Evolutionary conservation across 2,113 vertebrate species (phyloP), one percentile per base, ranked within the genome.

Genomic region (Sminthopsis crassicaudata): DNA sequence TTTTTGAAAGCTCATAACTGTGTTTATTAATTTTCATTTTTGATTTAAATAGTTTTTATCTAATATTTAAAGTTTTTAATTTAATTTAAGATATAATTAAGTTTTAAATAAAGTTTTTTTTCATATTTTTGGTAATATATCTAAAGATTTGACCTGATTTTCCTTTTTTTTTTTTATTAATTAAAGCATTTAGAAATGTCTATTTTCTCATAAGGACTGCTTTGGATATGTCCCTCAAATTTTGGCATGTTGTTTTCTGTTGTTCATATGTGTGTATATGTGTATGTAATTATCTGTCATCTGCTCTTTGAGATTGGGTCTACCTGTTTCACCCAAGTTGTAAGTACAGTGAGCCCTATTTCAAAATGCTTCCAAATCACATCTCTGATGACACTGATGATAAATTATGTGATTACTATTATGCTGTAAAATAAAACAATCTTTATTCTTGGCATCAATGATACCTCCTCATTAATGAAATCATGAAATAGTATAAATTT

Each of bases 401-500:
- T 93, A 93, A 48, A 67, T 84, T 67, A 93, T 91, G 53, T 57
- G 52, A 46, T 92, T 96, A 67, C 10, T 93, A 16, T 95, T 95
- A 92, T 92, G 93, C 55, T 11, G 50, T 76, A 91, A 95, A 92
- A 93, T 84, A 90, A 84, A 84, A 84, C 36, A 84, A 84, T 42
- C 67, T 84, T 92, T 93, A 76, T 93, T 57, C 89, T 96, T 95
- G 94, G 52, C 94, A 46, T 91, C 42, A 52, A 90, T 24, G 76
- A 93, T 96, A n/a, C 42, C 89, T 22, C 26, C 57, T 97, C 93
- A 96, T 97, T 96, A 96, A 94, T 91, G 89, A 91, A 51, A 94
- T 91, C 89, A 57, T 60, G 76, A 91, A 95, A 55, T 3, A 91
- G 27, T 84, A 26, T 22, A 92, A 46, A 97, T 97, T 95, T 96